These are phyloP conservation scores for Perodicticus potto DNA, from an alignment of 2,797 vertebrate species.

Conservation along the genomic window DNA sequence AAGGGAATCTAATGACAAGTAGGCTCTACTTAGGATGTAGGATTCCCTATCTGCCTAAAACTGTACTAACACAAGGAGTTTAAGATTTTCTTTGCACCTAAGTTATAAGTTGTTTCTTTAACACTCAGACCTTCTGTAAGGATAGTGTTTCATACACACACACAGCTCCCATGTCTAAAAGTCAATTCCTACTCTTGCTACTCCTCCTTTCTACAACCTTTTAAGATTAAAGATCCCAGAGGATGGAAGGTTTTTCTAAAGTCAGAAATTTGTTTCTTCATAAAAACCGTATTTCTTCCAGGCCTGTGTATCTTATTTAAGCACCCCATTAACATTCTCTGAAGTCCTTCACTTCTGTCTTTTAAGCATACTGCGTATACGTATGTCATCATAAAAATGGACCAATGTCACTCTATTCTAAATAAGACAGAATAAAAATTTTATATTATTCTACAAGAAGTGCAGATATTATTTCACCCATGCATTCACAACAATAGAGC, in stretches of 20 bases:
- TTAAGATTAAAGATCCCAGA: neutral
- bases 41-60: conserved; percentile 52
- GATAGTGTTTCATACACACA: neutral
- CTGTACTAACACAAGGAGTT: conserved; percentile 5
- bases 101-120: conserved; percentile 58
- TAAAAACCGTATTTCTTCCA: conserved; percentile 56
- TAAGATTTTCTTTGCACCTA: conserved; percentile 36
- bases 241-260: neutral
- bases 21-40: conserved; percentile 49
- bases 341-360: conserved; percentile 3
- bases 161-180: conserved; percentile 34
- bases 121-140: conserved; percentile 12
- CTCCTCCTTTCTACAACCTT: neutral
- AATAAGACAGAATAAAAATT: conserved; percentile 33
- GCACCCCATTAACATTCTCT: conserved; percentile 28
- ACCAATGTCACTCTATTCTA: conserved; percentile 11
- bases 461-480: conserved; percentile 4
- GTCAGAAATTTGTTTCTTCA: conserved; percentile 60
- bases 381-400: conserved; percentile 27
- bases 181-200: conserved; percentile 18
- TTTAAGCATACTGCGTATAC: neutral
- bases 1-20: conserved; percentile 58
- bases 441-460: neutral
- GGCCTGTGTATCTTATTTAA: conserved; percentile 62
- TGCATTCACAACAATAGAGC: neutral